These are phyloP conservation scores for Branchellion lobata DNA, from an alignment of 2,888 invertebrate genomes.

Conservation along the genomic window DNA sequence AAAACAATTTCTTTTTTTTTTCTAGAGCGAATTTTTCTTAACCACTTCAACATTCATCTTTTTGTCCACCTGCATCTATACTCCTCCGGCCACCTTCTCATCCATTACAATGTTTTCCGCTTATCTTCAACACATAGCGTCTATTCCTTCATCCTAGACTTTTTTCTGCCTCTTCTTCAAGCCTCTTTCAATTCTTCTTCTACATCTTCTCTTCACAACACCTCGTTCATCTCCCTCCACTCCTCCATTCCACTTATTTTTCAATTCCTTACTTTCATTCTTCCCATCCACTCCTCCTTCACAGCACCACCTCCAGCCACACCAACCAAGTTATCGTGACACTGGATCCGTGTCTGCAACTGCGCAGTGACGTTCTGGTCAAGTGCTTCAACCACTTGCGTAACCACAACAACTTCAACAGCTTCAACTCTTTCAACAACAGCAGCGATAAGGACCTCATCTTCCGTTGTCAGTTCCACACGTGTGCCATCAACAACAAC, in stretches of 20 bases:
- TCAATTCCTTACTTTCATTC: neutral
- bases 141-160: too few relatives aligned
- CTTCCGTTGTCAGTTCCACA: slow-evolving; percentile 88
- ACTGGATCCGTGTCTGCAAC: slow-evolving; percentile 72
- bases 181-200: too few relatives aligned
- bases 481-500: slow-evolving; percentile 82
- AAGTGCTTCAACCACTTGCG: slow-evolving; percentile 67
- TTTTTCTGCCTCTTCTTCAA: too few relatives aligned
- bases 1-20: neutral
- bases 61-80: neutral
- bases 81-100: neutral
- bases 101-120: neutral
- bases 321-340: slow-evolving; percentile 69
- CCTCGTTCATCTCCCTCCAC: too few relatives aligned
- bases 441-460: slow-evolving; percentile 69
- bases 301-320: slow-evolving; percentile 20
- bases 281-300: neutral
- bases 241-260: neutral
- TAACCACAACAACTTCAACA: slow-evolving; percentile 39
- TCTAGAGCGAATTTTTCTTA: neutral
- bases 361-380: slow-evolving; percentile 85
- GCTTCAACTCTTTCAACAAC: slow-evolving; percentile 70
- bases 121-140: neutral
- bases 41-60: neutral
- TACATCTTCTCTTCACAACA: too few relatives aligned